Evolutionary conservation across 1,140 invertebrate genomes (phyloP).

Genomic region (Bombus huntii): DNA sequence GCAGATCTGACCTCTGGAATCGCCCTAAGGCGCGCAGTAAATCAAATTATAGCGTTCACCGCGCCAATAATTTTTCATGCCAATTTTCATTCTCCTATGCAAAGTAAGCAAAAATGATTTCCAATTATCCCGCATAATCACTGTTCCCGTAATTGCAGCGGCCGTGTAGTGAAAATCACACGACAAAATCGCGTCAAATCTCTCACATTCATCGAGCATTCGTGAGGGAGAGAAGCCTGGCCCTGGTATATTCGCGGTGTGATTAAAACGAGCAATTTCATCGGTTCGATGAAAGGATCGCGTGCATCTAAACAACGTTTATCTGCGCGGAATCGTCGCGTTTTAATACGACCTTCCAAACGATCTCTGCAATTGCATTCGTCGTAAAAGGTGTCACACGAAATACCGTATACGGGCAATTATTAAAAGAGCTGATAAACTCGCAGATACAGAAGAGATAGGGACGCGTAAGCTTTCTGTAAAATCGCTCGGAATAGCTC

Average conservation of each 20-base stretch:
- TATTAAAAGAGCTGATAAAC: conserved; percentile 11
- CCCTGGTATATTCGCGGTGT: neutral
- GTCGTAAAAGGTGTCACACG: conserved; percentile 14
- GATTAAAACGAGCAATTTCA: conserved; percentile 42
- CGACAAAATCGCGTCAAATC: conserved; percentile 1
- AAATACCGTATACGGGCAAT: conserved; percentile 1
- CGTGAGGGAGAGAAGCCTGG: neutral
- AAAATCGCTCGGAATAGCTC: neutral
- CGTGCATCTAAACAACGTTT: conserved; percentile 49
- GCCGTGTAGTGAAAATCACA: neutral
- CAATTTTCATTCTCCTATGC: neutral
- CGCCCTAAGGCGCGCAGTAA: neutral
- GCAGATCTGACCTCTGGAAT: neutral
- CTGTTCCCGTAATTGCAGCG: neutral
- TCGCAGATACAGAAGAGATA: neutral
- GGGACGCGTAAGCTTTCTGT: neutral
- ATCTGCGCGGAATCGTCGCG: neutral
- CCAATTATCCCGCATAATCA: neutral
- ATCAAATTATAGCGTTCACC: neutral
- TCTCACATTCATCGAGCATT: neutral
- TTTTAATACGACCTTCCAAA: neutral
- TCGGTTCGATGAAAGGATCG: conserved; percentile 32
- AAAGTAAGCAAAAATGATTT: neutral
- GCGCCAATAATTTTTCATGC: neutral
- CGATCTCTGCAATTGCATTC: neutral